phyloP scores from a whole-genome alignment of 2,797 vertebrate species.

The Centroberyx gerrardi region DNA sequence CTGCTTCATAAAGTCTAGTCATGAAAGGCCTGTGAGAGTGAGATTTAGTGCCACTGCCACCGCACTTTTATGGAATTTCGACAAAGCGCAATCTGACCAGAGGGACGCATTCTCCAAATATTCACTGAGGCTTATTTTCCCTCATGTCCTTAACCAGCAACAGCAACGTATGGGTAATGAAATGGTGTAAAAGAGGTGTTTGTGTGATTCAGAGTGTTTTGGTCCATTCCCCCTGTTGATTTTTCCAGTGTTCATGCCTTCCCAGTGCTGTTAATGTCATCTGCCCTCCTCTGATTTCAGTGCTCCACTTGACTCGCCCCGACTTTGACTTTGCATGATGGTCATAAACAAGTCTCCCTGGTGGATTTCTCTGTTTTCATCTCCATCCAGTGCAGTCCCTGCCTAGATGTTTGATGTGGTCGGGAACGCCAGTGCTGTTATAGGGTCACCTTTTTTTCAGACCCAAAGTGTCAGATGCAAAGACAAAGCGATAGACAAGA shows the following conservation, averaged over 20 bases:
- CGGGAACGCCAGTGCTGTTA: conserved; percentile 33
- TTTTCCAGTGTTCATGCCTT: conserved; percentile 31
- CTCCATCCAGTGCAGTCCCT: conserved; percentile 30
- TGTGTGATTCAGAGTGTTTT: conserved; percentile 39
- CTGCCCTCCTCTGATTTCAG: conserved; percentile 37
- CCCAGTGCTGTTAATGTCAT: conserved; percentile 37
- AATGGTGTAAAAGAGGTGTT: conserved; percentile 32
- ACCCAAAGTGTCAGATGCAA: conserved; percentile 14
- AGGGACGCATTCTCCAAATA: conserved; percentile 47
- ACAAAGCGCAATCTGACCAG: conserved; percentile 30
- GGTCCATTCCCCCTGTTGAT: conserved; percentile 26
- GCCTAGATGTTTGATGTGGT: conserved; percentile 43
- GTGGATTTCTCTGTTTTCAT: conserved; percentile 54
- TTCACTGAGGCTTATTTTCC: conserved; percentile 18
- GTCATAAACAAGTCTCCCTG: conserved; percentile 53
- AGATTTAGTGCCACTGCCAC: conserved; percentile 61
- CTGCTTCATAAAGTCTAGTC: conserved; percentile 75
- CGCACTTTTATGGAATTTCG: conserved; percentile 64
- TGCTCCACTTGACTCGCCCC: conserved; percentile 17
- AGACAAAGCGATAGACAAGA: conserved; percentile 22
- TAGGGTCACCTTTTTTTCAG: conserved; percentile 38
- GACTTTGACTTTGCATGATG: conserved; percentile 50
- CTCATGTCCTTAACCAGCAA: conserved; percentile 28
- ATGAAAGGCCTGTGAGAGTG: conserved; percentile 57
- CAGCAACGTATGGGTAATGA: conserved; percentile 6